Percentiles rank a stretch among this genome's conserved stretches.
Evolutionary conservation across 2,888 invertebrate species (phyloP).

Genomic region (Sisyra terminalis): DNA sequence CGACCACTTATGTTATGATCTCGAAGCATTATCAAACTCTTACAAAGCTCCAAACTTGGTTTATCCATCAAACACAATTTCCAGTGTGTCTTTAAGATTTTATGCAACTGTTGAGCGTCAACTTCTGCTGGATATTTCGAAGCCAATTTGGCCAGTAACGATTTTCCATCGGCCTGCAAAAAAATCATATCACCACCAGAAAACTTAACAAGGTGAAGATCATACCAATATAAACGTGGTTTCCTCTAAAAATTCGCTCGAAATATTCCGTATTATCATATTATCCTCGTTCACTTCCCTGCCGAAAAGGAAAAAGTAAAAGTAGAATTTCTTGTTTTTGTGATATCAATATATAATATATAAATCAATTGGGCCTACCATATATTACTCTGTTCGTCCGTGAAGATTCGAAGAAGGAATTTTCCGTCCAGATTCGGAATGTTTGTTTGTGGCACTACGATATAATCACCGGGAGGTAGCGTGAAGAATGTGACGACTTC

Average conservation of each 20-base stretch:
- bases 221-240: slow-evolving; percentile 33
- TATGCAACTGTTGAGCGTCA: slow-evolving; percentile 40
- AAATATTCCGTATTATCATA: slow-evolving; percentile 45
- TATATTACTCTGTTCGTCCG: slow-evolving; percentile 55
- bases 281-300: slow-evolving; percentile 68
- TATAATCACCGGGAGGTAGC: slow-evolving; percentile 55
- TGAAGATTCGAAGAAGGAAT: slow-evolving; percentile 52
- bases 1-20: slow-evolving; percentile 48
- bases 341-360: background rate
- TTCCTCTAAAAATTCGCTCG: slow-evolving; percentile 41
- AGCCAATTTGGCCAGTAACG: slow-evolving; percentile 31
- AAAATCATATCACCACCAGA: slow-evolving; percentile 7
- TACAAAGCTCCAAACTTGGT: slow-evolving; percentile 45
- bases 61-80: slow-evolving; percentile 37
- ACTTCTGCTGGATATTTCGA: slow-evolving; percentile 41
- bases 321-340: background rate
- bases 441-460: slow-evolving; percentile 55
- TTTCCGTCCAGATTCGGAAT: slow-evolving; percentile 49
- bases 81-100: slow-evolving; percentile 40
- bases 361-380: slow-evolving; percentile 30
- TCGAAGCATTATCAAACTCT: slow-evolving; percentile 49
- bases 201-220: slow-evolving; percentile 9
- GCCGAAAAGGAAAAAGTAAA: too few relatives aligned
- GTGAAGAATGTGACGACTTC: slow-evolving; percentile 61
- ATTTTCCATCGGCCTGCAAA: slow-evolving; percentile 33